Evolutionary conservation across 1,140 invertebrate genomes (phyloP).

Genomic region (Phocides pigmalion): DNA sequence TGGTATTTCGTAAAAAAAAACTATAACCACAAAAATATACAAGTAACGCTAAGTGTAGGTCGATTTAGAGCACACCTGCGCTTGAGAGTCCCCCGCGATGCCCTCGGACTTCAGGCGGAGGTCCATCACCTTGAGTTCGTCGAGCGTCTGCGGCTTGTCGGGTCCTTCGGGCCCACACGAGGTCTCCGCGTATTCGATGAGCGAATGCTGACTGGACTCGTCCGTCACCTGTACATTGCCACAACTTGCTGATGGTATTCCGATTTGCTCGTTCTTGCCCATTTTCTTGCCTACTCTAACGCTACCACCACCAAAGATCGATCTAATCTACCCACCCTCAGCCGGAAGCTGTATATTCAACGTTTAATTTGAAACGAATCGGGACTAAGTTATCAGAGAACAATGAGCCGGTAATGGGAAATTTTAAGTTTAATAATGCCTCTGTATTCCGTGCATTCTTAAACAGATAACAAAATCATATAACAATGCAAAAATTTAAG

Average conservation of each 20-base stretch:
- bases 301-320: background rate
- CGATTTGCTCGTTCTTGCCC: background rate
- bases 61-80: conserved; percentile 47
- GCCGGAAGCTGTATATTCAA: background rate
- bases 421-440: no score
- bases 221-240: conserved; percentile 78
- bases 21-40: background rate
- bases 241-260: conserved; percentile 16
- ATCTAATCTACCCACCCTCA: background rate
- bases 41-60: conserved; percentile 1
- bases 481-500: no score
- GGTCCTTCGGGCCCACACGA: conserved; percentile 60
- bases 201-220: conserved; percentile 86
- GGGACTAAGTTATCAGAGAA: no score
- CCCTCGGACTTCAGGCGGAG: conserved; percentile 84
- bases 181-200: conserved; percentile 56
- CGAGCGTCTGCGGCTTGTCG: conserved; percentile 49
- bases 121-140: conserved; percentile 77
- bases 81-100: conserved; percentile 53
- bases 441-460: no score
- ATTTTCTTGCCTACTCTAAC: background rate
- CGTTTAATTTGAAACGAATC: no score
- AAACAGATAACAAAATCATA: no score
- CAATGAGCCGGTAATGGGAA: no score
- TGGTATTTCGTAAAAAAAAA: background rate